phyloP scores from a whole-genome alignment of 2,113 vertebrate genomes.

The Baryphthengus martii region DNA sequence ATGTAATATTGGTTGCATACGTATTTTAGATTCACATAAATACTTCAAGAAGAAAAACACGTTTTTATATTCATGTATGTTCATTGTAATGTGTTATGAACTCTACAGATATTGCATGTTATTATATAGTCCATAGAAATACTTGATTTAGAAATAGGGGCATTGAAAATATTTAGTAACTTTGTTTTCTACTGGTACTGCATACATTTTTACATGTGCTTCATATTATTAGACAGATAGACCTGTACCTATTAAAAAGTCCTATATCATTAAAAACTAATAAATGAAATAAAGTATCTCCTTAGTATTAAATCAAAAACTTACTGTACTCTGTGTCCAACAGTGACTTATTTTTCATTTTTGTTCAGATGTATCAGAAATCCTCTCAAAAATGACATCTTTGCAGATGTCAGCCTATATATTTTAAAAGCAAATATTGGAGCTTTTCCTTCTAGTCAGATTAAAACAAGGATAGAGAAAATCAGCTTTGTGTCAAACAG shows the following conservation, averaged over 20 bases:
- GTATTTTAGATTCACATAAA: neutral
- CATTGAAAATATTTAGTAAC: neutral
- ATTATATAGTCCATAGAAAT: neutral
- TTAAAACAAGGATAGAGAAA: neutral
- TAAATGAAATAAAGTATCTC: neutral
- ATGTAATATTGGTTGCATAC: rapidly evolving
- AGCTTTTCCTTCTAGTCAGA: neutral
- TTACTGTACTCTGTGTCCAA: neutral
- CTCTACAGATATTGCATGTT: neutral
- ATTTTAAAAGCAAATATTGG: neutral
- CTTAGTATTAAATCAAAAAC: neutral
- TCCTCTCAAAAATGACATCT: neutral
- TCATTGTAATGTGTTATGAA: neutral
- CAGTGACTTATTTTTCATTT: neutral
- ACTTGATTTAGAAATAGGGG: neutral
- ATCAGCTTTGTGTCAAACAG: neutral
- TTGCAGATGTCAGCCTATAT: neutral
- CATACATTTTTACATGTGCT: neutral
- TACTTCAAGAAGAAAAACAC: neutral
- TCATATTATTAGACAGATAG: neutral
- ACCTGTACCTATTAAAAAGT: neutral
- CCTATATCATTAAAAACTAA: neutral
- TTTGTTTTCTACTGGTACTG: neutral
- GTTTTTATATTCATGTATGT: neutral
- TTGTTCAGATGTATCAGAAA: neutral